Evolutionary conservation across 1,140 invertebrate species (phyloP), one percentile per base, ranked within the genome.

Genomic region (Callitettix versicolor): DNA sequence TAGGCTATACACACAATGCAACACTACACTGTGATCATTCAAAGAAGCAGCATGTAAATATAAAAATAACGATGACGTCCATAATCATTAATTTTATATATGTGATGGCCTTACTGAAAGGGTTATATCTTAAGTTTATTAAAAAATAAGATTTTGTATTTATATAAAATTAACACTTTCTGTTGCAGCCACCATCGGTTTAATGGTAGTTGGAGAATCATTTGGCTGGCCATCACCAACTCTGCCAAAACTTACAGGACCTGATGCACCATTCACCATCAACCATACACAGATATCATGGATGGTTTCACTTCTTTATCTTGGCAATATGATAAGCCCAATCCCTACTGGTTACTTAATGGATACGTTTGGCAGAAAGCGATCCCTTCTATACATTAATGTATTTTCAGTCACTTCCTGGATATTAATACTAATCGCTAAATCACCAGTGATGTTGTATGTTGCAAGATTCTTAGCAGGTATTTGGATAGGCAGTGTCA

Each of bases 201-300:
- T 58, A 21, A 26, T 58, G 15, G 48, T 58, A 11, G 30, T 46
- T n/a, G 85, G 85, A 33, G 78, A 76, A 42, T 75, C 75, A 41
- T 69, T 87, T 60, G 85, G 80, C 36, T 90, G 86, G 85, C 84
- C 84, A 0, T 88, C 86, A 7, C 85, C 86, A 0, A 69, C 81
- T 15, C 70, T 79, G 5, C 69, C 76, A 1, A 80, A 79, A 63
- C 65, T 87, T 9, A 64, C 73, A 40, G 66, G 50, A 6, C 15
- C 18, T 11, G 21, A 26, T n/a, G 26, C 51, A 11, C 53, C 54
- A 11, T 36, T 60, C 15, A 38, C 21, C 17, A 14, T 58, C n/a
- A 59, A 24, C 6, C 43, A 44, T 15, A 30, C 52, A 2, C 34
- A 58, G 7, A 41, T 49, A 12, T 43, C 59, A 3, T 59, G 56